Evolutionary conservation across 1,140 invertebrate species (phyloP), one percentile per base, ranked within the genome.

Genomic region (Adoxophyes honmai): DNA sequence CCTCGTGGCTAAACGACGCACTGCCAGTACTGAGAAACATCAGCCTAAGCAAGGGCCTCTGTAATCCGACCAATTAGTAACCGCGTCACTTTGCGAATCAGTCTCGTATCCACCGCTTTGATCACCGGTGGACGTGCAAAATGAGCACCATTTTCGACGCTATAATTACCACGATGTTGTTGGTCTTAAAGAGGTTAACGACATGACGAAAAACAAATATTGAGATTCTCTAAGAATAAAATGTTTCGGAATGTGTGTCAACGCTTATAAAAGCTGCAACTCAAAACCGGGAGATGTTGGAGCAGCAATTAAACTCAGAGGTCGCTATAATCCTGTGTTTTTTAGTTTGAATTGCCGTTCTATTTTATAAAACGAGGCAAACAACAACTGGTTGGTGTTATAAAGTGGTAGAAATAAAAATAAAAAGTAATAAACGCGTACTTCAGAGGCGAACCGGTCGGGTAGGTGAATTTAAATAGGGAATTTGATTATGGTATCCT

Each of bases 41-140:
- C 68, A 68, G 63, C 56, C 56, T 58, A 62, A 36, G 52, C 60
- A 65, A 60, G 14, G 33, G 33, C 18, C 65, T 70, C 66, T 60
- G 70, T 74, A 84, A 80, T 75, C 69, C 57, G 69, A 82, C 69
- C 70, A 81, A 87, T 84, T 81, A 82, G 74, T 74, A 78, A 56
- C 59, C 39, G 64, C 70, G 82, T 81, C 81, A 81, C 67, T 73
- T 74, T 62, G 68, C 68, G 62, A 68, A 68, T 63, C 73, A 59
- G 59, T 62, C 52, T 55, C 64, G 67, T 61, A 58, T 66, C 53
- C 10, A 15, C 21, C 64, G 42, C 84, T 84, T 86, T 88, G 84
- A 86, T 88, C 82, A 83, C 44, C 67, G 42, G 55, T 55, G 54
- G 54, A 62, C 71, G 59, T 66, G 70, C 71, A 75, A 76, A 79